A percentile compares a stretch with the other conserved stretches of the same genome.
phyloP scores from a whole-genome alignment of 2,888 invertebrate species.

The Leuctra nigra region DNA sequence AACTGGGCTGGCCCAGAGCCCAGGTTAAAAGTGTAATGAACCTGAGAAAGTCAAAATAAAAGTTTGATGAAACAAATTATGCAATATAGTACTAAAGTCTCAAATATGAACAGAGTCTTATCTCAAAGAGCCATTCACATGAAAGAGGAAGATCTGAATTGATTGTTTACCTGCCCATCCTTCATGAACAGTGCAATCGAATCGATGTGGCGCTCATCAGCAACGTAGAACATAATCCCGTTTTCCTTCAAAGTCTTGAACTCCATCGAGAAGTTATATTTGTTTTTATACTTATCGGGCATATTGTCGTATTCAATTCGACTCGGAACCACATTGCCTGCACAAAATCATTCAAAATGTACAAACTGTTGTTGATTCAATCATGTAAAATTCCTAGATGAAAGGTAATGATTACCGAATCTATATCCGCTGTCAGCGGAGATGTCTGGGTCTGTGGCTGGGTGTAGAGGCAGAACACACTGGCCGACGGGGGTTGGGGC shows the following conservation, averaged over 20 bases:
- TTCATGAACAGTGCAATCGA: conserved; percentile 69
- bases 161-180: conserved; percentile 56
- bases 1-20: conserved; percentile 57
- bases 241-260: conserved; percentile 70
- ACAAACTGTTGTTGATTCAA: too few species aligned
- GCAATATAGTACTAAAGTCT: too few species aligned
- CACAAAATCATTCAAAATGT: too few species aligned
- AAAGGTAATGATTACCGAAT: conserved; percentile 61
- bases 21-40: conserved; percentile 65
- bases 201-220: conserved; percentile 56
- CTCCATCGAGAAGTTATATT: conserved; percentile 67
- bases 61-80: too few species aligned
- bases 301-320: conserved; percentile 63
- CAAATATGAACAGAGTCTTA: too few species aligned
- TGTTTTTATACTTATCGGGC: conserved; percentile 51
- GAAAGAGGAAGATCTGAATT: too few species aligned
- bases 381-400: conserved; percentile 11
- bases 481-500: conserved; percentile 34
- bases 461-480: conserved; percentile 49
- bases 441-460: conserved; percentile 44
- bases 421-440: conserved; percentile 48
- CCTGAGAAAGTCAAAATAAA: too few species aligned
- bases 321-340: conserved; percentile 60
- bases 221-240: conserved; percentile 76
- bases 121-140: too few species aligned